These are phyloP conservation scores for Trinorchestia longiramus DNA, from an alignment of 1,140 invertebrate genomes.

Conservation along the genomic window DNA sequence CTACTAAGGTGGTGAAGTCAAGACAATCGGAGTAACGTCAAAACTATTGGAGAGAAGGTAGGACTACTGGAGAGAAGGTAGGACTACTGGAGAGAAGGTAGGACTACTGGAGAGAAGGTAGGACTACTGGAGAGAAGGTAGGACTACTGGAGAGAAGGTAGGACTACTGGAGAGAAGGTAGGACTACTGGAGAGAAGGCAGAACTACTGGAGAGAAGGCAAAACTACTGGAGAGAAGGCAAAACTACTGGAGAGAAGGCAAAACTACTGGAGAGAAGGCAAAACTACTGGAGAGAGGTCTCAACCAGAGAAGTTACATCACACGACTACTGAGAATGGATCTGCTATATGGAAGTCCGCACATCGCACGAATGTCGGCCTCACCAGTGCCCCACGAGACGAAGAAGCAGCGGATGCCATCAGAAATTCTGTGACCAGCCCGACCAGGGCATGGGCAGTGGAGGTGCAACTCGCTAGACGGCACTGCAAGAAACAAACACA, in stretches of 20 bases:
- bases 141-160: no score
- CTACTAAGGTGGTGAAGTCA: no score
- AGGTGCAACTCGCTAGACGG: slow-evolving; percentile 29
- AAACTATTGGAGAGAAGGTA: no score
- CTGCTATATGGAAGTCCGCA: neutral
- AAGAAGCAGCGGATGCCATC: slow-evolving; percentile 79
- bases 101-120: neutral
- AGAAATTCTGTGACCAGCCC: slow-evolving; percentile 71
- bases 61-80: neutral
- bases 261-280: neutral
- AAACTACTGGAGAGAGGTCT: neutral
- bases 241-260: no score
- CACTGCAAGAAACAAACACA: neutral
- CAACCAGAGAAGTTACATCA: neutral
- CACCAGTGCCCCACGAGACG: slow-evolving; percentile 76
- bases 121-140: neutral
- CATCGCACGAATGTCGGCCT: slow-evolving; percentile 59
- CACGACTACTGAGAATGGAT: no score
- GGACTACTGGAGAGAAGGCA: no score
- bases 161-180: no score
- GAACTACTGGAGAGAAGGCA: no score
- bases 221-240: no score
- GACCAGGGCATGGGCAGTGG: slow-evolving; percentile 13
- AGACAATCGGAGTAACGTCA: no score
- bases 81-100: neutral